Base-by-base conservation (phyloP, 1,140 invertebrate species). In the Drosophila baimaii region DNA sequence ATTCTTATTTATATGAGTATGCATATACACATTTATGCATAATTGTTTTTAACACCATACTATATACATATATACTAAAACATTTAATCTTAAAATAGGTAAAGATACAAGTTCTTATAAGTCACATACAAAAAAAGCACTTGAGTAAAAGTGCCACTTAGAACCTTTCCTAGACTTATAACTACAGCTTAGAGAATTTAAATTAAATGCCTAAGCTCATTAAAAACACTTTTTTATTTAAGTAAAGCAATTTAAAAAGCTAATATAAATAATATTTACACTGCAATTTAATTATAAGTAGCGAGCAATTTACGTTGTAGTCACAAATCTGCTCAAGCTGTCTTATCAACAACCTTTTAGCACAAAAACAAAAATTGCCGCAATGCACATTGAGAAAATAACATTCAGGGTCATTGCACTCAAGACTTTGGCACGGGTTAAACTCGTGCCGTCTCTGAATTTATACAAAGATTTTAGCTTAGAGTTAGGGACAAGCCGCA, bases 391-490 rank as follows among this genome's bases (percentile, higher is more conserved):
- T 62, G 35, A 68, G 59, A 74, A 76, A 66, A 33, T 35, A 66
- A 33, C 31, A 37, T 61, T 77, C 77, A 82, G 79, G 77, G 83
- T 77, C 85, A 83, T 74, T 88, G 82, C 82, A 86, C 82, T 63
- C 62, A 17, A 35, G 59, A 47, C 39, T 55, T 61, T 43, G 37
- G 61, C 66, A 76, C 61, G 64, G 37, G 41, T 69, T 57, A 54
- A 66, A 68, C 31, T 8, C 29, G 29, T 49, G 58, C 15, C 33
- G 52, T 35, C 33, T 23, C 13, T 12, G 33, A 19, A 27, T 43
- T n/a, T 33, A 33, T 15, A 41, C 37, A 39, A 17, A 29, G 52
- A 63, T 23, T 39, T 29, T 12, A 29, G 25, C 17, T 44, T 39
- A n/a, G 43, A 39, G n/a, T 10, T 49, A 15, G 5, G 27, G 19